Conservation (phyloP, 2,797 vertebrate species). For the Apogon talboti region DNA sequence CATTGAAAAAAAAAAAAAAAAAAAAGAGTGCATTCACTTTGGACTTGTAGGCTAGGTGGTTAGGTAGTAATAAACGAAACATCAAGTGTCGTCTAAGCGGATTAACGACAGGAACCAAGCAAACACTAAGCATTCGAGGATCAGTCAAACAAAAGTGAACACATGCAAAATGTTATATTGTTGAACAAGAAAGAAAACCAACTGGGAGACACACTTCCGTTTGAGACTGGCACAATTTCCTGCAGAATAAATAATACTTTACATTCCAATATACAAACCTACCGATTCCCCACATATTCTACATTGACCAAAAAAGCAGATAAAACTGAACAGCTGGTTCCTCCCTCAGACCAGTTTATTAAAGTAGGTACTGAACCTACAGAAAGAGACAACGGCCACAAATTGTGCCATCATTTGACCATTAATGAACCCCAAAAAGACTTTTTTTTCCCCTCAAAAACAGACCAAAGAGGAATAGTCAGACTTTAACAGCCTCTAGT, state of each 20-base stretch:
- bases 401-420: slow-evolving; percentile 58
- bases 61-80: slow-evolving; percentile 69
- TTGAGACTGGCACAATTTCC: slow-evolving; percentile 76
- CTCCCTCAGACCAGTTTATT: slow-evolving; percentile 67
- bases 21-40: slow-evolving; percentile 57
- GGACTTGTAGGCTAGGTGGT: slow-evolving; percentile 50
- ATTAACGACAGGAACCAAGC: slow-evolving; percentile 80
- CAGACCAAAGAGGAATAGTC: slow-evolving; percentile 55
- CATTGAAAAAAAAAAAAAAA: not conserved
- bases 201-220: slow-evolving; percentile 67
- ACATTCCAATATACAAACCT: slow-evolving; percentile 80
- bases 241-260: slow-evolving; percentile 87
- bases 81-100: slow-evolving; percentile 65
- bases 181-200: slow-evolving; percentile 73
- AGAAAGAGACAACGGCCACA: slow-evolving; percentile 63
- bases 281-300: slow-evolving; percentile 57
- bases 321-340: slow-evolving; percentile 57
- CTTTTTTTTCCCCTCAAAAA: slow-evolving; percentile 20
- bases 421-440: slow-evolving; percentile 36
- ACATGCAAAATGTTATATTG: slow-evolving; percentile 84
- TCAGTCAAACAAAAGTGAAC: slow-evolving; percentile 82
- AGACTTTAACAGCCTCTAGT: slow-evolving; percentile 56
- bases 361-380: slow-evolving; percentile 63
- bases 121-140: slow-evolving; percentile 84
- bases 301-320: slow-evolving; percentile 61